These are phyloP conservation scores for Lota lota DNA, from an alignment of 2,113 vertebrate species.

Conservation along the genomic window DNA sequence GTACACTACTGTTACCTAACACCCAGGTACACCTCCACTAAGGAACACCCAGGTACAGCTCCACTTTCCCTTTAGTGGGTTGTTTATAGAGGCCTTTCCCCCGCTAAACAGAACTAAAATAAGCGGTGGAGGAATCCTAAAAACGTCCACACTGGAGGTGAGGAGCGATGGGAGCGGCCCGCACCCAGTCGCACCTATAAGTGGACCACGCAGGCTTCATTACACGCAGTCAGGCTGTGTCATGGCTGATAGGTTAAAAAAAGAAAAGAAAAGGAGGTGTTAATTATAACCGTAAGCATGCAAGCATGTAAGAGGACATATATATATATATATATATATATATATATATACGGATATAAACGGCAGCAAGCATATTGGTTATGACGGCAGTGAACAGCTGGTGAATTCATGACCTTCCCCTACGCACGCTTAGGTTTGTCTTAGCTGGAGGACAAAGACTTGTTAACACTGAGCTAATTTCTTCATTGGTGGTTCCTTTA, in stretches of 20 bases:
- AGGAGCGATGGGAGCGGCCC: slow-evolving; percentile 54
- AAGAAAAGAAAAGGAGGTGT: slow-evolving; percentile 29
- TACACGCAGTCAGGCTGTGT: slow-evolving; percentile 43
- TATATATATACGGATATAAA: neutral
- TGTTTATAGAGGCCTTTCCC: slow-evolving; percentile 1
- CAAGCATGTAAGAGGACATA: slow-evolving; percentile 4
- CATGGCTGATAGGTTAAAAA: slow-evolving; percentile 42
- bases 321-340: no score
- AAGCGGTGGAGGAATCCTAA: slow-evolving; percentile 27
- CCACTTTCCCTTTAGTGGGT: neutral
- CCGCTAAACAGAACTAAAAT: slow-evolving; percentile 34
- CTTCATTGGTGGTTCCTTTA: slow-evolving; percentile 40
- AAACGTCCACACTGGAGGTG: slow-evolving; percentile 21
- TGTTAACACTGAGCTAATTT: slow-evolving; percentile 47
- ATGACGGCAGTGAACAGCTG: slow-evolving; percentile 1
- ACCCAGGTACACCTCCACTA: no score
- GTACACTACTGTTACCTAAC: no score
- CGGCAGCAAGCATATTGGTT: neutral
- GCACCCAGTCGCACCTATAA: no score
- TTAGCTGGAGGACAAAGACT: no score
- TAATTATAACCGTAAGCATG: slow-evolving; percentile 57
- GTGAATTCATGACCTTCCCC: slow-evolving; percentile 7
- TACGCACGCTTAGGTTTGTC: slow-evolving; percentile 7
- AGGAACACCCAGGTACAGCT: neutral
- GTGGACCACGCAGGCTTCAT: slow-evolving; percentile 36